Base-by-base conservation (phyloP, 2,888 invertebrate genomes). In the Congeria kusceri region DNA sequence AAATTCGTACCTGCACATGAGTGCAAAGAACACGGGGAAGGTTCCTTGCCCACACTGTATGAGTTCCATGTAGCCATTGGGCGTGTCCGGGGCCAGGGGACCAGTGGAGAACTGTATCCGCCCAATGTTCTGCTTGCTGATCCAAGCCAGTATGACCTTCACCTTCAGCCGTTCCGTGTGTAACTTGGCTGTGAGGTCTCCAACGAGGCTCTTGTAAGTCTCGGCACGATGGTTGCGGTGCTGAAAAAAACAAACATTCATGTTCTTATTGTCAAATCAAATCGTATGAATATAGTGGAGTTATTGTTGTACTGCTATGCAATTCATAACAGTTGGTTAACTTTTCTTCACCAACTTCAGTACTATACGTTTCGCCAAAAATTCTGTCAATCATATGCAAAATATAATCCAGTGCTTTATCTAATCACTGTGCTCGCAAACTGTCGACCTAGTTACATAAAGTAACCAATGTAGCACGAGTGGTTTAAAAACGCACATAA, bases 1-100 rank as follows among this genome's bases (percentile, higher is more conserved):
- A n/a, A n/a, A n/a, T n/a, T n/a, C n/a, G n/a, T 73, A 86, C 86
- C 84, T 74, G 72, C 86, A 86, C 7, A 86, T 66, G 11, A 85
- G 61, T 20, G 85, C 79, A 67, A 85, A 86, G 27, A 86, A 77
- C 9, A 69, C 75, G 0, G 83, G 76, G 47, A 71, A 86, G 18
- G 82, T 77, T 13, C 85, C 86, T 20, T 76, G 77, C 2, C 72
- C 67, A 4, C 78, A 62, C 61, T 84, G 80, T 11, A 86, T 82
- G 18, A 84, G 74, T 49, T 84, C 74, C 75, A 85, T 84, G 57
- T 84, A 85, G 0, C 83, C 83, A 23, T 82, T 80, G 0, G 86
- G 85, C n/a, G 85, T 81, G 28, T 80, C 65, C 1, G 72, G 58
- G 23, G 56, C 18, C 53, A 63, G 66, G n/a, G 28, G 62, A 28